Percentiles rank a stretch among this genome's conserved stretches.
These are phyloP conservation scores for Poeciliopsis infans DNA, from an alignment of 2,797 vertebrate species.

Conservation along the genomic window DNA sequence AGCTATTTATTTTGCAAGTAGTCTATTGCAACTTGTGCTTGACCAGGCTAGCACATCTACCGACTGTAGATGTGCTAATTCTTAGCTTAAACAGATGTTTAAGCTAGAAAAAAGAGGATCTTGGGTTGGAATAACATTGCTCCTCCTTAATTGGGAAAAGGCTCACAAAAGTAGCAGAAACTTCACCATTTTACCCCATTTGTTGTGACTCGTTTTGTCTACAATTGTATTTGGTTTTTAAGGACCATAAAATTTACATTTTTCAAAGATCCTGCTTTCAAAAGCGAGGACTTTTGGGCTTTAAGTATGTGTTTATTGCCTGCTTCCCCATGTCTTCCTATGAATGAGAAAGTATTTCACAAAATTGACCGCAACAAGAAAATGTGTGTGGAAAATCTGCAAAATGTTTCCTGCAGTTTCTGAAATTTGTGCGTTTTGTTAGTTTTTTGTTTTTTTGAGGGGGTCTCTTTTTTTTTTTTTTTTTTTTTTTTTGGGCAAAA, in stretches of 20 bases:
- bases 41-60: background rate
- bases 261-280: conserved; percentile 13
- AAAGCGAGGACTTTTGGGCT: conserved; percentile 34
- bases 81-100: background rate
- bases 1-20: conserved; percentile 38
- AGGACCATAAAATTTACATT: background rate
- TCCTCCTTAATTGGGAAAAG: background rate
- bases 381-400: conserved; percentile 11
- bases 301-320: conserved; percentile 59
- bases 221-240: conserved; percentile 1
- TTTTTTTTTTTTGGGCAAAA: background rate
- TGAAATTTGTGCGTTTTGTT: background rate
- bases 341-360: conserved; percentile 40
- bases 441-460: background rate
- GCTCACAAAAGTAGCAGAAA: background rate
- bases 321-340: conserved; percentile 33
- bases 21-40: conserved; percentile 10
- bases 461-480: background rate
- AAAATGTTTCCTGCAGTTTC: background rate
- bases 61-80: background rate
- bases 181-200: background rate
- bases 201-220: background rate
- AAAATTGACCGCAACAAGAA: conserved; percentile 22
- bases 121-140: background rate
- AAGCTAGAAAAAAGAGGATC: background rate